These are phyloP conservation scores for Drosophila carrolli DNA, from an alignment of 1,140 invertebrate species.

Conservation along the genomic window DNA sequence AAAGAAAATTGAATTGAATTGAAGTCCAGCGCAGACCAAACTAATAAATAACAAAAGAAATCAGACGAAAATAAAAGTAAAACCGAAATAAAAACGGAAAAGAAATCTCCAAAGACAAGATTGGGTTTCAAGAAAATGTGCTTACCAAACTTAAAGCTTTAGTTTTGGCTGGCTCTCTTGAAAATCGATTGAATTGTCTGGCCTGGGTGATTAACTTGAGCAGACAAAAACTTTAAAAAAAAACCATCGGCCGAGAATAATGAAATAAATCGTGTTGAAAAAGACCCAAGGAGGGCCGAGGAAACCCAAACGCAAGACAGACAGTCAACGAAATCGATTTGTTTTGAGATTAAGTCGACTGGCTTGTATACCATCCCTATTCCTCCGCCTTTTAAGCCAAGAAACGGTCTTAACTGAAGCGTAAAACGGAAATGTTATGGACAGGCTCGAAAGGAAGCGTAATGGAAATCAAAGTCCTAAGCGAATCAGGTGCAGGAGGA, in stretches of 20 bases:
- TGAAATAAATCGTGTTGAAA: slow-evolving; percentile 83
- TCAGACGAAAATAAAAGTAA: slow-evolving; percentile 39
- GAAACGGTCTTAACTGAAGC: slow-evolving; percentile 51
- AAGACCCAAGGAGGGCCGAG: slow-evolving; percentile 41
- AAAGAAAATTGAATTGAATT: slow-evolving; percentile 82
- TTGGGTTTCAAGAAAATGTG: slow-evolving; percentile 38
- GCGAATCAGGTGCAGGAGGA: slow-evolving; percentile 37
- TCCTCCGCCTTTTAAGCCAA: slow-evolving; percentile 6
- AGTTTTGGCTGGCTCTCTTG: slow-evolving; percentile 27
- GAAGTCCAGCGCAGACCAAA: slow-evolving; percentile 64
- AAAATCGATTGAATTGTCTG: slow-evolving; percentile 80
- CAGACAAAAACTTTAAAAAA: slow-evolving; percentile 48
- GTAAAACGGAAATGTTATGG: slow-evolving; percentile 76
- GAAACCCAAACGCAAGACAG: slow-evolving; percentile 29
- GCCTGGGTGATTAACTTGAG: slow-evolving; percentile 70
- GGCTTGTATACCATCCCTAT: slow-evolving; percentile 16
- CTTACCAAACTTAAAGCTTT: slow-evolving; percentile 52
- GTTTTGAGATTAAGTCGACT: slow-evolving; percentile 83
- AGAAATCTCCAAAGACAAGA: slow-evolving; percentile 24
- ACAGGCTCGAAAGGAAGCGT: slow-evolving; percentile 55
- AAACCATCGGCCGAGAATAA: slow-evolving; percentile 52
- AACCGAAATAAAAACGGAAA: slow-evolving; percentile 15
- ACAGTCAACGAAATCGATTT: slow-evolving; percentile 80
- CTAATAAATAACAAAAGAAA: slow-evolving; percentile 74
- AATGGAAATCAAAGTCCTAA: slow-evolving; percentile 76